phyloP scores from a whole-genome alignment of 2,888 invertebrate genomes.

The Cylloceria caligata region DNA sequence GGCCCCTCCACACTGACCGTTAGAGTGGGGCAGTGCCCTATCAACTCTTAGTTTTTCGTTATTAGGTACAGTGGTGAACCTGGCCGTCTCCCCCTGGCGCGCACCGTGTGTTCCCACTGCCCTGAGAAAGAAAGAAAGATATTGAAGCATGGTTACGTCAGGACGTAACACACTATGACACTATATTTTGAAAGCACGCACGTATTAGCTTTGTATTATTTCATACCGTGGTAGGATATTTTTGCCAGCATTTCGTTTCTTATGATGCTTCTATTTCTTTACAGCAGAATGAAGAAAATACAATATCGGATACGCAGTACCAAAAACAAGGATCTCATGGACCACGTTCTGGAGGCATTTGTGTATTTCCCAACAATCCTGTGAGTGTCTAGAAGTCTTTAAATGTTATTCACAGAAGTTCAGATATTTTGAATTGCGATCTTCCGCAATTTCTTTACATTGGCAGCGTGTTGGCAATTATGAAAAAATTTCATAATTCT shows the following conservation, averaged over 20 bases:
- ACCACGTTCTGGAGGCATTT: slow-evolving; percentile 85
- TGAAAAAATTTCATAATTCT: background rate
- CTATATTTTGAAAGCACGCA: no score
- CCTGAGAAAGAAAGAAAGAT: no score
- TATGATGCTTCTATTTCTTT: slow-evolving; percentile 61
- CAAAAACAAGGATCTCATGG: slow-evolving; percentile 86
- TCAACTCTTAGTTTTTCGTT: no score
- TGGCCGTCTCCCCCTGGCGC: no score
- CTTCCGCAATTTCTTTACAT: background rate
- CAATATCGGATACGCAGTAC: slow-evolving; percentile 90
- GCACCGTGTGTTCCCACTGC: no score
- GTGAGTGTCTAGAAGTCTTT: slow-evolving; percentile 77
- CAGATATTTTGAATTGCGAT: slow-evolving; percentile 16
- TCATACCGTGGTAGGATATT: slow-evolving; percentile 4
- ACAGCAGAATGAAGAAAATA: slow-evolving; percentile 90
- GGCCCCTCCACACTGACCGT: no score
- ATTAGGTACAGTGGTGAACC: no score
- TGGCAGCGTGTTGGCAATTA: background rate
- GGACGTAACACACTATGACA: no score
- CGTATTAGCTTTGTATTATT: background rate
- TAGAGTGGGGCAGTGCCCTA: no score
- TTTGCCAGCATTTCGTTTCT: slow-evolving; percentile 48
- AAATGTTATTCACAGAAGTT: slow-evolving; percentile 36
- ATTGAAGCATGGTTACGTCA: no score
- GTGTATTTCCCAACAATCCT: slow-evolving; percentile 85